phyloP scores from a whole-genome alignment of 2,113 vertebrate genomes.

The Pelecanoides urinatrix region DNA sequence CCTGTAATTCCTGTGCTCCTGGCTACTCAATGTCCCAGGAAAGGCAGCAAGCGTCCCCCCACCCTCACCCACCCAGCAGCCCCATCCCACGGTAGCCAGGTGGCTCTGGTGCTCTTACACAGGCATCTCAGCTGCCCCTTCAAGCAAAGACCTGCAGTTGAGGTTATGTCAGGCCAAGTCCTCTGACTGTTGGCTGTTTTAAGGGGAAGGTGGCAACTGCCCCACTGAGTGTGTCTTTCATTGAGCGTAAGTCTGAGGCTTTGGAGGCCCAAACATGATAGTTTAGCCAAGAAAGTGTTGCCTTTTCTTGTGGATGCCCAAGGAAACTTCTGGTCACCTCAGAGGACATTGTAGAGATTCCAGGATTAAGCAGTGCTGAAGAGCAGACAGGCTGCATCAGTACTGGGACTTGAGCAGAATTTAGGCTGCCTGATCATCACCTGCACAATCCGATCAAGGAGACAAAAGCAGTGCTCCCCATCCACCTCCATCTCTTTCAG shows the following conservation, averaged over 20 bases:
- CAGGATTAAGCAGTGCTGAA: background rate
- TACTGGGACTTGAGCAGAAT: background rate
- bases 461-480: background rate
- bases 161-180: background rate
- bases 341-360: background rate
- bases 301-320: background rate
- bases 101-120: background rate
- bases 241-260: background rate
- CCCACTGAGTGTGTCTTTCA: background rate
- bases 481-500: background rate
- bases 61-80: background rate
- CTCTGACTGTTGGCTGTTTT: background rate
- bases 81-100: background rate
- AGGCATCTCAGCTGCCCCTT: background rate
- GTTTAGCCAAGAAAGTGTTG: background rate
- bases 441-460: background rate
- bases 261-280: background rate
- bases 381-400: background rate
- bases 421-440: background rate
- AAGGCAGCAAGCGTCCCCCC: background rate
- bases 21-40: background rate
- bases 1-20: background rate
- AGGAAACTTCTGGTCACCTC: background rate
- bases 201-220: background rate
- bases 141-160: background rate